Conservation (phyloP, 1,140 invertebrate species). For the Cardiocondyla obscurior region DNA sequence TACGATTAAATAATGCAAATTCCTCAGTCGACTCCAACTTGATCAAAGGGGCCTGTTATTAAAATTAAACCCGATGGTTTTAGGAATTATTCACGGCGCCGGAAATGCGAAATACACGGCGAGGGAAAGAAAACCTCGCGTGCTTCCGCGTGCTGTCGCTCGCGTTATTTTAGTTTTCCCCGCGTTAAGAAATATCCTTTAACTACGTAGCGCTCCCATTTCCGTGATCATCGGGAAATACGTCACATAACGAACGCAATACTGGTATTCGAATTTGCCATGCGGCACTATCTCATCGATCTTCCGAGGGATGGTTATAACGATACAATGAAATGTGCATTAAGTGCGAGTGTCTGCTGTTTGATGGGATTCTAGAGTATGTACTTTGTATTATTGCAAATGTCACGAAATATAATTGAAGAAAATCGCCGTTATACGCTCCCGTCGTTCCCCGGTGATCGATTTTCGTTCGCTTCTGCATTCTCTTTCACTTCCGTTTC, state of each 20-base stretch:
- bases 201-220: background rate
- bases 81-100: background rate
- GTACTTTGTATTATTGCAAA: slow-evolving; percentile 36
- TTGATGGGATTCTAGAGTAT: slow-evolving; percentile 43
- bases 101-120: background rate
- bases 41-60: background rate
- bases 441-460: background rate
- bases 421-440: slow-evolving; percentile 2
- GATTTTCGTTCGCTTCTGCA: background rate
- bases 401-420: slow-evolving; percentile 37
- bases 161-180: slow-evolving; percentile 1
- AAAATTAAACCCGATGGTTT: background rate
- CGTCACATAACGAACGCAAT: slow-evolving; percentile 13
- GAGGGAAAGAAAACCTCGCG: background rate
- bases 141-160: background rate
- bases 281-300: slow-evolving; percentile 23
- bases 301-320: slow-evolving; percentile 26
- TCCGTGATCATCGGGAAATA: background rate
- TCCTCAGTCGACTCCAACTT: background rate
- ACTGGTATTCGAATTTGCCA: slow-evolving; percentile 21
- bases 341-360: slow-evolving; percentile 25
- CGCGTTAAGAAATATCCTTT: background rate
- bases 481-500: too few relatives aligned
- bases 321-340: slow-evolving; percentile 28
- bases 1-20: background rate